Evolutionary conservation across 2,797 vertebrate species (phyloP).

Genomic region (Squalus acanthias): DNA sequence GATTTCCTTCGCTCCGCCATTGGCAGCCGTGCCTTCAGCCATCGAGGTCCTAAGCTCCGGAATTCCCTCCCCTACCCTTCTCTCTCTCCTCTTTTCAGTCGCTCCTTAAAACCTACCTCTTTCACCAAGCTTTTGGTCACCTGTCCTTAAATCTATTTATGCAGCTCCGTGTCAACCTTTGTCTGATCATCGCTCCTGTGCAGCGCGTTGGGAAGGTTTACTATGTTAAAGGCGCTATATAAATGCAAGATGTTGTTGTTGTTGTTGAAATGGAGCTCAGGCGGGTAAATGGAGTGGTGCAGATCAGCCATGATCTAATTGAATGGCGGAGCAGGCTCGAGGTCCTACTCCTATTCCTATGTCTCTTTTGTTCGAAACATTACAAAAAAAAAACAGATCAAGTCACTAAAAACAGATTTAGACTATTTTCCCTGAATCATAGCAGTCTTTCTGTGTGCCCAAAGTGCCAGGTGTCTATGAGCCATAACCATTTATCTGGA

Average conservation of each 20-base stretch:
- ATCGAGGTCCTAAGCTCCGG: no score
- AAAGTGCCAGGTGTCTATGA: constrained; percentile 28
- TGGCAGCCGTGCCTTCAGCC: no score
- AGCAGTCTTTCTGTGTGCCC: not conserved
- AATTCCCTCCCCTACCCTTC: not conserved
- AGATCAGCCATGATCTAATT: not conserved
- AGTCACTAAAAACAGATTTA: not conserved
- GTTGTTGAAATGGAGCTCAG: not conserved
- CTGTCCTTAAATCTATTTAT: not conserved
- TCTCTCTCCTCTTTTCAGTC: not conserved
- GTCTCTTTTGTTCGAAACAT: not conserved
- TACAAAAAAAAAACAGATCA: not conserved
- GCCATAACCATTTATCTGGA: constrained; percentile 23
- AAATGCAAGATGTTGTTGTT: no score
- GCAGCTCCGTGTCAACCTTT: not conserved
- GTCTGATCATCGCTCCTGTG: no score
- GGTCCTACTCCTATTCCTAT: not conserved
- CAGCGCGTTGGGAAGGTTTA: no score
- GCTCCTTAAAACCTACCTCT: not conserved
- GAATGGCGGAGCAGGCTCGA: not conserved
- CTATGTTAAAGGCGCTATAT: no score
- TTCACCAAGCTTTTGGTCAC: not conserved
- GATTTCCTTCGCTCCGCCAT: no score
- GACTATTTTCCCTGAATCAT: not conserved
- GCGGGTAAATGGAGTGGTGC: not conserved